Evolutionary conservation across 2,888 invertebrate species (phyloP).

Genomic region (Ypsolopha sequella): DNA sequence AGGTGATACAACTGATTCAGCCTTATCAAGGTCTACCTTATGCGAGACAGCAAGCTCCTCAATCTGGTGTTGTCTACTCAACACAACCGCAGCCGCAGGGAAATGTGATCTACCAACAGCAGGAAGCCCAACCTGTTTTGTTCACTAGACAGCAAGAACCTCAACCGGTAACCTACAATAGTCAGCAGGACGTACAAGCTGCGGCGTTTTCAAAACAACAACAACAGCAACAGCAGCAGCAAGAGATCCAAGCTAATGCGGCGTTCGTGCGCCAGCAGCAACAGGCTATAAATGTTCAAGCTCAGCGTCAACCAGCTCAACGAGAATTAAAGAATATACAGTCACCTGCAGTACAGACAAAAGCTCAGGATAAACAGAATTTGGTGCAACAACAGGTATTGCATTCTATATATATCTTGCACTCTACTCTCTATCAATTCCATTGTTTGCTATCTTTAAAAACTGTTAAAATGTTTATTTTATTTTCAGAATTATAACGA

Average conservation of each 20-base stretch:
- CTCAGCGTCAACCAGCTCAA: slow-evolving; percentile 9
- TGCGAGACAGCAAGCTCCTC: neutral
- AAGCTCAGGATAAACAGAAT: slow-evolving; percentile 10
- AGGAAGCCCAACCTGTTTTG: neutral
- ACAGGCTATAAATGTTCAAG: neutral
- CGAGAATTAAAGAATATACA: slow-evolving; percentile 16
- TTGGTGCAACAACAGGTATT: slow-evolving; percentile 4
- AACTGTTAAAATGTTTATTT: slow-evolving; percentile 1
- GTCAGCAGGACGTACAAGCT: neutral
- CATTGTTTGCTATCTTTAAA: neutral
- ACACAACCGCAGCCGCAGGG: neutral
- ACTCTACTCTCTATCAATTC: too few species aligned
- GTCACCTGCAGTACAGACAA: slow-evolving; percentile 7
- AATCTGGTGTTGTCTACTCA: neutral
- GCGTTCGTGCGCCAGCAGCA: neutral
- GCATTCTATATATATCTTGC: neutral
- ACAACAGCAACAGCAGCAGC: slow-evolving; percentile 10
- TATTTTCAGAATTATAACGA: slow-evolving; percentile 31
- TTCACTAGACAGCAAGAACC: slow-evolving; percentile 2
- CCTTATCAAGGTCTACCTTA: neutral
- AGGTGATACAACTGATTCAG: neutral
- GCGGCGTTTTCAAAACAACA: neutral
- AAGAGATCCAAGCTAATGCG: neutral
- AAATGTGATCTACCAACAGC: too few species aligned
- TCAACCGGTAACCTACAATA: slow-evolving; percentile 8